These are phyloP conservation scores for Cathartes aura DNA, from an alignment of 2,113 vertebrate species.

Conservation along the genomic window DNA sequence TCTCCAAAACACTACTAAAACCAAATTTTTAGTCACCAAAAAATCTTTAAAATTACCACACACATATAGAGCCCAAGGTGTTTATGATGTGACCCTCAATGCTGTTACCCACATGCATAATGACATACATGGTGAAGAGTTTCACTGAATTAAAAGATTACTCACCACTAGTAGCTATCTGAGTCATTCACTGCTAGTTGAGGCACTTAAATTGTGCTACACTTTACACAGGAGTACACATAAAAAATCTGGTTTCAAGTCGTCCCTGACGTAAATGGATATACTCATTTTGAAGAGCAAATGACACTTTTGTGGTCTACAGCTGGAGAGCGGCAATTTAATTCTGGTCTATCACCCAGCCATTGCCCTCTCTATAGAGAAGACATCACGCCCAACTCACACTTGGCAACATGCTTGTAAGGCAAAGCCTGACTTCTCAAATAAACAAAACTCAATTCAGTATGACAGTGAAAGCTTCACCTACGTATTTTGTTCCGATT, in stretches of 20 bases:
- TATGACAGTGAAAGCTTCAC: background rate
- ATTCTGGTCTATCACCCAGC: background rate
- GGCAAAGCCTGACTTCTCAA: background rate
- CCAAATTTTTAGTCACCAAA: background rate
- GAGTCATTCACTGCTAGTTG: background rate
- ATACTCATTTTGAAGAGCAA: background rate
- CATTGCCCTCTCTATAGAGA: background rate
- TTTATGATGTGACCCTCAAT: background rate
- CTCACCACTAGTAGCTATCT: constrained; percentile 2
- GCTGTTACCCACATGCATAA: background rate
- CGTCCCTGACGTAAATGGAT: background rate
- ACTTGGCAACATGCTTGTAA: fast-evolving
- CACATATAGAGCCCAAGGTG: background rate
- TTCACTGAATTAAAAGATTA: background rate
- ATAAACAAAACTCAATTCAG: background rate
- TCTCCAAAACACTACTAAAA: background rate
- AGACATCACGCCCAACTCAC: background rate
- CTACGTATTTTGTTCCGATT: background rate
- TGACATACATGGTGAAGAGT: background rate
- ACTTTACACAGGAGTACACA: background rate
- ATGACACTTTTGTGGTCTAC: background rate
- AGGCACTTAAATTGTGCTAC: background rate
- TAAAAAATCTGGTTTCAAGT: background rate
- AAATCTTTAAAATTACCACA: background rate
- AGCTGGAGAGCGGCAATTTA: background rate